phyloP scores from a whole-genome alignment of 2,797 vertebrate species.

The Myotis findleyi region DNA sequence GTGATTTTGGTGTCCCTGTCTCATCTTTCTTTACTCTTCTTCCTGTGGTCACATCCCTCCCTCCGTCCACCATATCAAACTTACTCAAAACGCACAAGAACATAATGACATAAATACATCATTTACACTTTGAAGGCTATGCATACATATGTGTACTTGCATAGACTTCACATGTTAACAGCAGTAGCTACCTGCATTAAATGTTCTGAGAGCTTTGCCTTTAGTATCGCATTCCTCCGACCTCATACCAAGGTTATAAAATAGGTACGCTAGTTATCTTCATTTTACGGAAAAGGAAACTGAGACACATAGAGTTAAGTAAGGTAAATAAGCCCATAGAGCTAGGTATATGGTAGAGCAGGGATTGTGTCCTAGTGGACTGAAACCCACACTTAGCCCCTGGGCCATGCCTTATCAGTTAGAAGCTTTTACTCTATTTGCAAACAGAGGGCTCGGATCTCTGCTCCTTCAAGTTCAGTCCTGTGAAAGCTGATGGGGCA shows the following conservation, averaged over 20 bases:
- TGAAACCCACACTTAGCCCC: neutral
- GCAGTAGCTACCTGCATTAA: neutral
- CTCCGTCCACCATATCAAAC: neutral
- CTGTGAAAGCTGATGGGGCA: neutral
- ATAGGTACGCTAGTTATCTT: neutral
- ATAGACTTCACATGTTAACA: neutral
- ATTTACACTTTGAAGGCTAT: neutral
- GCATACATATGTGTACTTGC: neutral
- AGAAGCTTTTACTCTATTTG: neutral
- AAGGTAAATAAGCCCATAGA: neutral
- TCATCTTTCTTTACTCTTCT: neutral
- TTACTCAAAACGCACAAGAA: neutral
- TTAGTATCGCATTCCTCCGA: neutral
- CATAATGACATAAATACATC: fast-evolving
- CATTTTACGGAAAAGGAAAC: conserved; percentile 22
- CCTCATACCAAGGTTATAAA: neutral
- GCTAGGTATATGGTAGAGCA: neutral
- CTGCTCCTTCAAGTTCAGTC: neutral
- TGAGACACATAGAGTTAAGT: neutral
- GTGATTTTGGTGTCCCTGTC: neutral
- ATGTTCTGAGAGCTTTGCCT: neutral
- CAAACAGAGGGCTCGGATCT: neutral
- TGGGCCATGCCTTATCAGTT: neutral
- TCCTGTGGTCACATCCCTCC: neutral
- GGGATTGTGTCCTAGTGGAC: neutral